Percentiles rank a stretch among this genome's conserved stretches.
These are phyloP conservation scores for Cheilosia urbana DNA, from an alignment of 2,888 invertebrate genomes.

Conservation along the genomic window DNA sequence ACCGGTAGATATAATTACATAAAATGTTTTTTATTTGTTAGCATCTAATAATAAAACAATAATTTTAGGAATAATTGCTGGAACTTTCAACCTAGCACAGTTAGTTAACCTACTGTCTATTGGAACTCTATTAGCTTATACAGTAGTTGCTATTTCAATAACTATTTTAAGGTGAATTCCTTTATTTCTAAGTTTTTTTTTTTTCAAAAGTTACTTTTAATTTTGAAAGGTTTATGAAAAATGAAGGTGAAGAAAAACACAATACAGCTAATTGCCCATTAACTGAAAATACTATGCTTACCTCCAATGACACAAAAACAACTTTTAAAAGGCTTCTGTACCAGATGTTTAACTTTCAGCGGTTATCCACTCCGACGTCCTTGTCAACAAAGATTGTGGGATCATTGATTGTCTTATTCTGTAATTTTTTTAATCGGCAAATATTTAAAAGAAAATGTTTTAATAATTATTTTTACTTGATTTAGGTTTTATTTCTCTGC, in stretches of 20 bases:
- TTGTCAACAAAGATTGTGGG: slow-evolving; percentile 81
- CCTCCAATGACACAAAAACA: slow-evolving; percentile 77
- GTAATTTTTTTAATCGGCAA: slow-evolving; percentile 74
- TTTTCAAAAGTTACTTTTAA: not conserved
- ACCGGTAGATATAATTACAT: slow-evolving; percentile 85
- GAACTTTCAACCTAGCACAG: slow-evolving; percentile 92
- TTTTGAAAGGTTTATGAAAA: slow-evolving; percentile 80
- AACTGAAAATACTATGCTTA: slow-evolving; percentile 79
- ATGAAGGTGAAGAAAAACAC: slow-evolving; percentile 69
- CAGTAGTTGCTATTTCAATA: slow-evolving; percentile 94
- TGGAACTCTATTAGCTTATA: slow-evolving; percentile 93
- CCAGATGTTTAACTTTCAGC: slow-evolving; percentile 81
- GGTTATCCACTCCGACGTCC: slow-evolving; percentile 78
- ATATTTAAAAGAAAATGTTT: not conserved
- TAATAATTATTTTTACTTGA: slow-evolving; percentile 8
- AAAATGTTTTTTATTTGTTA: not conserved
- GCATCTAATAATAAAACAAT: not conserved
- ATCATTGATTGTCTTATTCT: slow-evolving; percentile 79
- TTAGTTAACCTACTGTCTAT: slow-evolving; percentile 96
- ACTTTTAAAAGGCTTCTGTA: slow-evolving; percentile 77
- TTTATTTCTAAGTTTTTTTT: not conserved
- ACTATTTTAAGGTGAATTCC: slow-evolving; percentile 89
- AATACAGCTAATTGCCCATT: slow-evolving; percentile 43
- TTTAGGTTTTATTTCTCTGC: slow-evolving; percentile 80
- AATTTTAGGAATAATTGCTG: slow-evolving; percentile 89